Percentiles rank a stretch among this genome's conserved stretches.
Evolutionary conservation across 1,140 invertebrate genomes (phyloP).

Genomic region (Acyrthosiphon pisum): DNA sequence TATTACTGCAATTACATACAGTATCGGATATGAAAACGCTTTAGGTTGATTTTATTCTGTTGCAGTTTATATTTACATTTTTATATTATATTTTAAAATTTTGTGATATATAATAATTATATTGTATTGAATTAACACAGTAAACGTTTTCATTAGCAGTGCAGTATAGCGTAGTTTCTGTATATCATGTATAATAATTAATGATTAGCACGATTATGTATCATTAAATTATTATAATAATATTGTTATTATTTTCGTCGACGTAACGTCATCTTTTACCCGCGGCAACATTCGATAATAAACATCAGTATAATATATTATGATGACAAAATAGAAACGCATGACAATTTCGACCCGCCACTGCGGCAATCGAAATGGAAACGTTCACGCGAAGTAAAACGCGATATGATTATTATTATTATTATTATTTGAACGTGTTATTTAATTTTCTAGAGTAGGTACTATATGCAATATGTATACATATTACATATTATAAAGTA

Average conservation of each 20-base stretch:
- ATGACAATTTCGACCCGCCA: neutral
- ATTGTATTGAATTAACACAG: conserved; percentile 50
- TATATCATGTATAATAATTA: conserved; percentile 30
- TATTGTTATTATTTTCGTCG: neutral
- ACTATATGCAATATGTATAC: no score
- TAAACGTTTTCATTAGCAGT: conserved; percentile 46
- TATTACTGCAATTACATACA: neutral
- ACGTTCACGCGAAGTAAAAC: conserved; percentile 10
- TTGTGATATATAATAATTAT: conserved; percentile 30
- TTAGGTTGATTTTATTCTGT: conserved; percentile 40
- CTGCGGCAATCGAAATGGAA: neutral
- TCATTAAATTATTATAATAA: conserved; percentile 11
- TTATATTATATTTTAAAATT: conserved; percentile 3
- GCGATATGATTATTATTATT: neutral
- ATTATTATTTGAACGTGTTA: conserved; percentile 26
- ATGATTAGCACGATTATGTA: conserved; percentile 49
- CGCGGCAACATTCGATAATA: neutral
- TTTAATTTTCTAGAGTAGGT: conserved; percentile 28
- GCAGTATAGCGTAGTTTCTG: conserved; percentile 44
- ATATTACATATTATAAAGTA: neutral
- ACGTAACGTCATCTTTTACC: neutral
- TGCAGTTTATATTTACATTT: conserved; percentile 15
- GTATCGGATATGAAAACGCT: conserved; percentile 3
- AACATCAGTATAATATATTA: neutral
- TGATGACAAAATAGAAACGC: neutral